Conservation (phyloP, 1,140 invertebrate species). For the Neodiprion virginianus region DNA sequence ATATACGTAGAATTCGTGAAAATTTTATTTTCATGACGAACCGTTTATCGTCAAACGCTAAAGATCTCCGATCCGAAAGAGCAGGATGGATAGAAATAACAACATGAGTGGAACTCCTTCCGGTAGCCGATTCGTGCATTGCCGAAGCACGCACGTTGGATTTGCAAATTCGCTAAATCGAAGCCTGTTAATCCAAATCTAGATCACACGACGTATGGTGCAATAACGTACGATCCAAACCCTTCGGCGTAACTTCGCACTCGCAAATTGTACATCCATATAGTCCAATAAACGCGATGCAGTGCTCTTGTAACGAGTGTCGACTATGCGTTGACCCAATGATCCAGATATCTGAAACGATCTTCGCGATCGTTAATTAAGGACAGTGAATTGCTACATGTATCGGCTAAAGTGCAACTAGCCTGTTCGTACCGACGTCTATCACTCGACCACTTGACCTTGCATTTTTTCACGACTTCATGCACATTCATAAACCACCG, state of each 20-base stretch:
- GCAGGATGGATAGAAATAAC: no score
- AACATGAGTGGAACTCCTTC: no score
- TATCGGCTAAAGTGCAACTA: no score
- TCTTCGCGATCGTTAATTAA: not conserved
- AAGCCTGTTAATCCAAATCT: not conserved
- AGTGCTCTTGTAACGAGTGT: not conserved
- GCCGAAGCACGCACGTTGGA: no score
- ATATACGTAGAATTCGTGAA: no score
- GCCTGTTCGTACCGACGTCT: no score
- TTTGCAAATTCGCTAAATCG: not conserved
- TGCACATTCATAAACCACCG: not conserved
- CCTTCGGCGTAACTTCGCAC: not conserved
- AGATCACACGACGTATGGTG: not conserved
- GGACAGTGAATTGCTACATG: not conserved
- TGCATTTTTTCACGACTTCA: not conserved
- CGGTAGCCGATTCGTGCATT: no score
- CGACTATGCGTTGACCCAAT: not conserved
- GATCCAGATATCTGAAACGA: not conserved
- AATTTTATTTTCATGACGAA: no score
- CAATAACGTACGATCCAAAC: not conserved
- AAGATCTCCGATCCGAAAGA: no score
- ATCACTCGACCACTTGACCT: not conserved
- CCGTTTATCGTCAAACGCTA: no score
- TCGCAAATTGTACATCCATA: not conserved
- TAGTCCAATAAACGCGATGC: not conserved